Evolutionary conservation across 2,797 vertebrate species (phyloP).

Genomic region (Malacoraja senta): DNA sequence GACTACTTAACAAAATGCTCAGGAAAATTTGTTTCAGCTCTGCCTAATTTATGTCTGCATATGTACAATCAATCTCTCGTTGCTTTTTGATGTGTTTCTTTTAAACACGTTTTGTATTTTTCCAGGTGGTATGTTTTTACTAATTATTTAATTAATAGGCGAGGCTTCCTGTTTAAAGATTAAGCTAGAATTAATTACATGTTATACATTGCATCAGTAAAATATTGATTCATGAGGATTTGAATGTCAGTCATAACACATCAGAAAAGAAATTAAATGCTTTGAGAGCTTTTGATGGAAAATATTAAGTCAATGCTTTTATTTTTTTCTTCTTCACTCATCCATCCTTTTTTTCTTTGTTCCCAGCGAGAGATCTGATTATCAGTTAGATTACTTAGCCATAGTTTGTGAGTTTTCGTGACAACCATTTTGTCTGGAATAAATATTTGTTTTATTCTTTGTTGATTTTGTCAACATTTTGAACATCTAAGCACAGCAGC

Average conservation of each 20-base stretch:
- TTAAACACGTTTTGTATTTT: not conserved
- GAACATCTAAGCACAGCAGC: not conserved
- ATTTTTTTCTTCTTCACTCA: not conserved
- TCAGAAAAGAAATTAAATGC: not conserved
- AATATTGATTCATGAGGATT: not conserved
- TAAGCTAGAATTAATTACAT: not conserved
- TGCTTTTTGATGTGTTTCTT: no score
- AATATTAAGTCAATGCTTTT: not conserved
- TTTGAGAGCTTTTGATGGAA: not conserved
- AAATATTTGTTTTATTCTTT: not conserved
- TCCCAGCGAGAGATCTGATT: not conserved
- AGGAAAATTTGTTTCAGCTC: no score
- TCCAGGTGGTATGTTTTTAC: not conserved
- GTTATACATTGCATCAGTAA: not conserved
- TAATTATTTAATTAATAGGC: not conserved
- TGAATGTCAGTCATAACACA: not conserved
- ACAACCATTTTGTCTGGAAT: not conserved
- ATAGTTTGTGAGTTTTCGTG: not conserved
- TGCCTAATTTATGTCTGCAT: not conserved
- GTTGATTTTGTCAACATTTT: not conserved
- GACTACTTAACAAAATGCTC: not conserved
- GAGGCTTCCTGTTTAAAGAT: not conserved
- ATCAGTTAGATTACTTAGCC: not conserved
- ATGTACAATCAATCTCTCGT: not conserved
- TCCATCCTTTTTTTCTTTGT: not conserved